Percentiles rank a stretch among this genome's conserved stretches.
Evolutionary conservation across 2,888 invertebrate genomes (phyloP).

Genomic region (Cantharis flavilabris): DNA sequence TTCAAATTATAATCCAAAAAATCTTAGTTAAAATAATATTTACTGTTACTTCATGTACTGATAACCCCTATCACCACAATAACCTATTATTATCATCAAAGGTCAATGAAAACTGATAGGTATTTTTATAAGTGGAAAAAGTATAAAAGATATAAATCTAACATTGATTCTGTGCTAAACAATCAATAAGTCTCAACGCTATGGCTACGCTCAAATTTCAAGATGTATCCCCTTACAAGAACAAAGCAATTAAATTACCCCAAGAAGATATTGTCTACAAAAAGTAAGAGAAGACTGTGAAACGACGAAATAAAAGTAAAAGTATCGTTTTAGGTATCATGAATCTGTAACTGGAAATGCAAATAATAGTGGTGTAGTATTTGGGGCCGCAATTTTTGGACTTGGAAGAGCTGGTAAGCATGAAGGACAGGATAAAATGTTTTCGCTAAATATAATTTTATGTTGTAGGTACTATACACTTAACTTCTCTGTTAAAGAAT

Average conservation of each 20-base stretch:
- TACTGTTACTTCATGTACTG: neutral
- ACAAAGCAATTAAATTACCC: conserved; percentile 48
- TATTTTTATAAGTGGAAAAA: neutral
- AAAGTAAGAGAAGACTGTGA: conserved; percentile 51
- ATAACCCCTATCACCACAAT: neutral
- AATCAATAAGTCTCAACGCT: conserved; percentile 6
- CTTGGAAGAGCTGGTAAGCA: conserved; percentile 60
- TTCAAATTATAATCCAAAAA: no score
- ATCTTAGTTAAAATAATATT: neutral
- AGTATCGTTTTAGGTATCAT: conserved; percentile 49
- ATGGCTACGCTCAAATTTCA: conserved; percentile 62
- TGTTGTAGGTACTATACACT: conserved; percentile 60
- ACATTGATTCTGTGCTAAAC: neutral
- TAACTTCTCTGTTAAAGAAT: conserved; percentile 57
- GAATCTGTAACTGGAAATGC: conserved; percentile 52
- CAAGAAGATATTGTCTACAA: conserved; percentile 57
- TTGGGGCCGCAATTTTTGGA: conserved; percentile 62
- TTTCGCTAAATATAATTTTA: neutral
- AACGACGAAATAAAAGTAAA: neutral
- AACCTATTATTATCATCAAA: neutral
- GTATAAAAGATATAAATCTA: neutral
- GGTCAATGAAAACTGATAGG: neutral
- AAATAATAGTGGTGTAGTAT: conserved; percentile 42
- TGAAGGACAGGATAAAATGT: neutral
- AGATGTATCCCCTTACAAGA: conserved; percentile 58